A percentile compares a stretch with the other conserved stretches of the same genome.
Conservation (phyloP, 2,113 vertebrate genomes). For the Myrmophylax atrothorax region DNA sequence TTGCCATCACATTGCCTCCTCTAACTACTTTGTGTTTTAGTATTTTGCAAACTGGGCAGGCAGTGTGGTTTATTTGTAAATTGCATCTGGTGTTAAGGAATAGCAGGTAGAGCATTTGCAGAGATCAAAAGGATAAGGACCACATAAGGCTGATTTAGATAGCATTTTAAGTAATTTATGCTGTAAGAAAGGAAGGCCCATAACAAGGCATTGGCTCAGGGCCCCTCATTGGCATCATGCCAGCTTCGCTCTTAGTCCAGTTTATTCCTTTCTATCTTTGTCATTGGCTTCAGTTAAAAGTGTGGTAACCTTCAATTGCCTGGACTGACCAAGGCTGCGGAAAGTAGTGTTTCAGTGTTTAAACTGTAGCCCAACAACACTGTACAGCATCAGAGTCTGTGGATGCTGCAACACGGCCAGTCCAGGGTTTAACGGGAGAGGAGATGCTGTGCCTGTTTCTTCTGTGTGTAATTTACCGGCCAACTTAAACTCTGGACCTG, state of each 20-base stretch:
- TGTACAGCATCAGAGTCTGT: background rate
- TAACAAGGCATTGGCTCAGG: background rate
- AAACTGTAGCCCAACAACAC: background rate
- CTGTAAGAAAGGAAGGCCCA: background rate
- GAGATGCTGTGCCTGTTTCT: conserved; percentile 18
- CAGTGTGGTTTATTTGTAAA: background rate
- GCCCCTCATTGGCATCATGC: background rate
- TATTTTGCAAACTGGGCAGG: background rate
- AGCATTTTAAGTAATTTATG: background rate
- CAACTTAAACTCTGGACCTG: conserved; percentile 63
- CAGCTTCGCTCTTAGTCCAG: background rate
- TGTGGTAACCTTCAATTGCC: background rate
- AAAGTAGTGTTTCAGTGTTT: background rate
- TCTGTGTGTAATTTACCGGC: conserved; percentile 62
- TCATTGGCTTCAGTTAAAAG: background rate
- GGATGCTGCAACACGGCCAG: background rate
- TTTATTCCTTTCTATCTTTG: background rate
- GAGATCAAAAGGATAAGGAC: background rate
- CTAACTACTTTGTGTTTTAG: conserved; percentile 25
- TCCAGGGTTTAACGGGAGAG: background rate
- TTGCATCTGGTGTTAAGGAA: background rate
- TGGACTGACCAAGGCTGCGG: background rate
- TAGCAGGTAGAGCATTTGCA: background rate
- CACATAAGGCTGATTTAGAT: background rate
- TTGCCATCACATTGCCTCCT: background rate